These are phyloP conservation scores for Drosophila lacicola DNA, from an alignment of 2,888 invertebrate genomes.

Conservation along the genomic window DNA sequence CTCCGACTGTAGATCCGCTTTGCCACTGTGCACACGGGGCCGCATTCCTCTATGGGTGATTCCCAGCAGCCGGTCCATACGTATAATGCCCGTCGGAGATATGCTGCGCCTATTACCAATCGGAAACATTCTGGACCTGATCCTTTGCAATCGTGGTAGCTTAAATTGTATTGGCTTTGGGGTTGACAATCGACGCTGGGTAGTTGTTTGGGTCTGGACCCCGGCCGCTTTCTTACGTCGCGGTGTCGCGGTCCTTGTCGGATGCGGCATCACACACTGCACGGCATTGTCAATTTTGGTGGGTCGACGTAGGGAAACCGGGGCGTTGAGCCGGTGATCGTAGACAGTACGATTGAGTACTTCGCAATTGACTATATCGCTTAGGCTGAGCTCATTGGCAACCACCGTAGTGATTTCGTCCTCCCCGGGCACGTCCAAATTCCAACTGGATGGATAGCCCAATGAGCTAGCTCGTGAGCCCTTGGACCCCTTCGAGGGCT, in stretches of 20 bases:
- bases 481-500: constrained; percentile 12
- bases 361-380: constrained; percentile 38
- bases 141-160: background rate
- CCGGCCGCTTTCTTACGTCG: background rate
- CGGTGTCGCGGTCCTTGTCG: background rate
- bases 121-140: background rate
- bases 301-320: background rate
- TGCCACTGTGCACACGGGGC: constrained; percentile 11
- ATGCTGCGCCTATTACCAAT: background rate
- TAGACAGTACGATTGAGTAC: constrained; percentile 37
- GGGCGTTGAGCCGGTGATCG: constrained; percentile 16
- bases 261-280: constrained; percentile 17
- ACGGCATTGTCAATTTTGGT: constrained; percentile 11
- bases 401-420: background rate
- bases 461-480: constrained; percentile 50
- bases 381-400: background rate
- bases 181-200: too few relatives aligned
- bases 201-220: constrained; percentile 5
- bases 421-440: background rate
- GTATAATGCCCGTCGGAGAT: background rate
- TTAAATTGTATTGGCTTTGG: background rate
- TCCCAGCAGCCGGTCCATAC: background rate
- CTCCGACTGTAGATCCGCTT: background rate
- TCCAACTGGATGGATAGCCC: constrained; percentile 64
- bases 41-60: background rate